phyloP scores from a whole-genome alignment of 2,888 invertebrate species.

The Mechanitis mazaeus region DNA sequence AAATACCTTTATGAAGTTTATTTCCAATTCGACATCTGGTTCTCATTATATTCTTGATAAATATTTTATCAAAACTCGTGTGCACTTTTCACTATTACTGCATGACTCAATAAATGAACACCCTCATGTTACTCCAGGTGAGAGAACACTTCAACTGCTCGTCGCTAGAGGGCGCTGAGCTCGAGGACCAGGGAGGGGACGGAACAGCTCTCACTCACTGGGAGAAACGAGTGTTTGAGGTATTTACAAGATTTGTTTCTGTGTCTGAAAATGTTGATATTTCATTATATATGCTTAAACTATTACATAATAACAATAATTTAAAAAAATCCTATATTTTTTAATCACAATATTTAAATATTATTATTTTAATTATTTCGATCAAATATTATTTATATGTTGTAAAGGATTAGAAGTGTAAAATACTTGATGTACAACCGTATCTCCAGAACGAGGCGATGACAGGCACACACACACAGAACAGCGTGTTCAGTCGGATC shows the following conservation, averaged over 20 bases:
- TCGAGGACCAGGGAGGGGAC: constrained; percentile 98
- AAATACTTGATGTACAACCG: too few relatives aligned
- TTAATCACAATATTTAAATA: too few relatives aligned
- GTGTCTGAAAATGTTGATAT: not conserved
- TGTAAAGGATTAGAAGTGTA: too few relatives aligned
- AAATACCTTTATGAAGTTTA: too few relatives aligned
- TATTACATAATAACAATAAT: not conserved
- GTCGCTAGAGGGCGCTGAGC: constrained; percentile 93
- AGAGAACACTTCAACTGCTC: constrained; percentile 92
- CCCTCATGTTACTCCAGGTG: constrained; percentile 43
- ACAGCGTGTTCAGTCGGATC: constrained; percentile 96
- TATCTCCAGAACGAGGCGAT: constrained; percentile 93
- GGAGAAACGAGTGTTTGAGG: constrained; percentile 99
- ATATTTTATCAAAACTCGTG: too few relatives aligned
- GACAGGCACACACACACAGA: constrained; percentile 99
- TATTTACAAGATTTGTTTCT: constrained; percentile 47
- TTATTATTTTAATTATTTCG: too few relatives aligned
- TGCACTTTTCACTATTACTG: too few relatives aligned
- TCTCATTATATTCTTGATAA: too few relatives aligned
- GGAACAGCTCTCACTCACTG: constrained; percentile 98
- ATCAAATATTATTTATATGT: too few relatives aligned
- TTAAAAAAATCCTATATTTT: not conserved
- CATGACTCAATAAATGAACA: too few relatives aligned
- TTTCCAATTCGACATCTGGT: too few relatives aligned
- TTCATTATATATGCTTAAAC: not conserved